Percentiles rank a stretch among this genome's conserved stretches.
Conservation (phyloP, 2,888 invertebrate genomes). For the Clepsis dumicolana region DNA sequence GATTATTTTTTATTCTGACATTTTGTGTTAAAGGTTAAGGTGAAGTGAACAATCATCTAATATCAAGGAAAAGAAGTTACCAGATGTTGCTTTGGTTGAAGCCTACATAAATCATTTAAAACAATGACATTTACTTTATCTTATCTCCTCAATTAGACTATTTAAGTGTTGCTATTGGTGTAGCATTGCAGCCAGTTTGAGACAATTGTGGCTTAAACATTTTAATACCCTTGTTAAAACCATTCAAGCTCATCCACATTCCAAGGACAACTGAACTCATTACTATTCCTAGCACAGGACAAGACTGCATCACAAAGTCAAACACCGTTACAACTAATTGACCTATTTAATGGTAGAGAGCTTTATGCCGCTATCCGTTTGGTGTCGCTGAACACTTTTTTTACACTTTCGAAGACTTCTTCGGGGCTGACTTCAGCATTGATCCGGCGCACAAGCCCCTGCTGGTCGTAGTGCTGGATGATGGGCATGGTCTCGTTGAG, state of each 20-base stretch:
- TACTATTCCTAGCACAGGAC: slow-evolving; percentile 32
- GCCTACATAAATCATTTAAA: slow-evolving; percentile 34
- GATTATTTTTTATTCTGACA: slow-evolving; percentile 1
- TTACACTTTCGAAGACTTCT: slow-evolving; percentile 88
- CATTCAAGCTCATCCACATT: slow-evolving; percentile 6
- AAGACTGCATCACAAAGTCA: slow-evolving; percentile 31
- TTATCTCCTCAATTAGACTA: slow-evolving; percentile 20
- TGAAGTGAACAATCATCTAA: not conserved
- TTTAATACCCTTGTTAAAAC: not conserved
- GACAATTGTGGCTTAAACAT: not conserved
- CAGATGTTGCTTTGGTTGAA: not conserved
- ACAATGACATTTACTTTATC: slow-evolving; percentile 38
- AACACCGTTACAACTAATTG: slow-evolving; percentile 48
- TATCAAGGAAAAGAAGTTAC: not conserved
- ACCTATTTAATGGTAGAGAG: slow-evolving; percentile 53
- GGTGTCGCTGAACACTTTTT: slow-evolving; percentile 76
- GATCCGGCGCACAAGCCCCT: slow-evolving; percentile 90
- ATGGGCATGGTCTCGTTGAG: slow-evolving; percentile 95
- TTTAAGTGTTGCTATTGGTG: not conserved
- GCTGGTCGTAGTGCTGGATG: slow-evolving; percentile 91
- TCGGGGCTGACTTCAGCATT: slow-evolving; percentile 89
- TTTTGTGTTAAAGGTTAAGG: not conserved
- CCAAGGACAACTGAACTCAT: slow-evolving; percentile 6
- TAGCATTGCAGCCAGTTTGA: slow-evolving; percentile 7
- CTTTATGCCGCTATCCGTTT: slow-evolving; percentile 61